phyloP scores from a whole-genome alignment of 2,113 vertebrate species.

The Burhinus bistriatus region DNA sequence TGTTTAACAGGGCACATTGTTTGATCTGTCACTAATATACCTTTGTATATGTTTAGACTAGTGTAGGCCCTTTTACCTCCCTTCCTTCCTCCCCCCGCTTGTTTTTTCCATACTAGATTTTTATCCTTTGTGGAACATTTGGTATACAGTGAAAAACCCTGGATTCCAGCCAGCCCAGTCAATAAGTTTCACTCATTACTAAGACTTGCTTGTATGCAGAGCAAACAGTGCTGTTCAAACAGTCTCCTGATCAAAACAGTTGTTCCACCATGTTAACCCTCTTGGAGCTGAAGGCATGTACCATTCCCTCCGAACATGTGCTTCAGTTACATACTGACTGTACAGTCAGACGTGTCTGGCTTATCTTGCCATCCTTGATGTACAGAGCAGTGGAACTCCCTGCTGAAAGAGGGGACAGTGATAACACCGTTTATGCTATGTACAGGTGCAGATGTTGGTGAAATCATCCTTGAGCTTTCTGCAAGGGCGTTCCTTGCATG shows the following conservation, averaged over 20 bases:
- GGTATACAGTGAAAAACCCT: not conserved
- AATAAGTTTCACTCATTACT: constrained; percentile 32
- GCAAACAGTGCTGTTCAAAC: constrained; percentile 33
- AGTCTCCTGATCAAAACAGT: constrained; percentile 38
- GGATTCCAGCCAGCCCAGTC: constrained; percentile 23
- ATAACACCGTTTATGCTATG: rapidly evolving
- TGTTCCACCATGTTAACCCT: not conserved
- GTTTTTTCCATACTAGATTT: not conserved
- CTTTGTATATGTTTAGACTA: not conserved
- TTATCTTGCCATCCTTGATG: not conserved
- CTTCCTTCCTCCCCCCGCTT: too few species aligned
- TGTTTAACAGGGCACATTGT: not conserved
- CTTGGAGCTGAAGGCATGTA: not conserved
- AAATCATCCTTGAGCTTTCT: not conserved
- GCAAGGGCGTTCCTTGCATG: not conserved
- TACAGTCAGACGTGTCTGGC: not conserved
- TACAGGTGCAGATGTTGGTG: not conserved
- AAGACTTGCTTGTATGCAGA: constrained; percentile 10
- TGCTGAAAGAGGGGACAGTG: not conserved
- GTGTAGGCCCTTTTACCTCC: not conserved
- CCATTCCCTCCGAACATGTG: not conserved
- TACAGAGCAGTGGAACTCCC: not conserved
- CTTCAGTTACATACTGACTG: rapidly evolving
- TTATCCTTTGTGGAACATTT: not conserved
- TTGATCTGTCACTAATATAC: not conserved